A percentile compares a stretch with the other conserved stretches of the same genome.
Conservation (phyloP, 2,113 vertebrate genomes). For the Zonotrichia leucophrys region DNA sequence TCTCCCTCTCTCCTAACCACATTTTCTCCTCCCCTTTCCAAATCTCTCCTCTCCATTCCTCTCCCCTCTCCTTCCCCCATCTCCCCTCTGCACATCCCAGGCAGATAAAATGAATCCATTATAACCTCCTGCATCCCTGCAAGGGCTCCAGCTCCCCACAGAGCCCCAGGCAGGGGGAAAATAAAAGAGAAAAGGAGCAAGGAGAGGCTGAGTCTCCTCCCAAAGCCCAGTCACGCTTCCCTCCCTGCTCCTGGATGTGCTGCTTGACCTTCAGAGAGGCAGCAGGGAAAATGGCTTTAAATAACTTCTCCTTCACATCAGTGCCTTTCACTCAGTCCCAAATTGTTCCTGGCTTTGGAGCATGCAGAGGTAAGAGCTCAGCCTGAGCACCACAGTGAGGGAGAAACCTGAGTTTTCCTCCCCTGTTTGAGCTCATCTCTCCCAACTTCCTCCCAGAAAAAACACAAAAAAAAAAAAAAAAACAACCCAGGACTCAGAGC, state of each 20-base stretch:
- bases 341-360: neutral
- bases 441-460: neutral
- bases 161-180: neutral
- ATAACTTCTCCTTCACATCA: neutral
- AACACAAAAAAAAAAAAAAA: neutral
- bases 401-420: neutral
- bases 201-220: neutral
- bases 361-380: neutral
- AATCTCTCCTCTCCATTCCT: no score
- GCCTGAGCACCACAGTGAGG: neutral
- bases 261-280: conserved; percentile 20
- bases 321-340: neutral
- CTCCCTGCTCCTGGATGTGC: accelerated
- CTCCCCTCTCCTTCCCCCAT: no score
- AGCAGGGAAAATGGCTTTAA: neutral
- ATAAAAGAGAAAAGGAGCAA: neutral
- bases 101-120: accelerated
- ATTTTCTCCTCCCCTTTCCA: no score
- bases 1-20: no score
- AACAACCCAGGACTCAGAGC: neutral
- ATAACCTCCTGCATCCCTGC: neutral
- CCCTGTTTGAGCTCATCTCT: neutral
- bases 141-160: neutral
- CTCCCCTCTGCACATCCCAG: neutral
- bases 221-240: neutral